These are phyloP conservation scores for Ommatoiulus sabulosus DNA, from an alignment of 2,888 invertebrate species.

Conservation along the genomic window DNA sequence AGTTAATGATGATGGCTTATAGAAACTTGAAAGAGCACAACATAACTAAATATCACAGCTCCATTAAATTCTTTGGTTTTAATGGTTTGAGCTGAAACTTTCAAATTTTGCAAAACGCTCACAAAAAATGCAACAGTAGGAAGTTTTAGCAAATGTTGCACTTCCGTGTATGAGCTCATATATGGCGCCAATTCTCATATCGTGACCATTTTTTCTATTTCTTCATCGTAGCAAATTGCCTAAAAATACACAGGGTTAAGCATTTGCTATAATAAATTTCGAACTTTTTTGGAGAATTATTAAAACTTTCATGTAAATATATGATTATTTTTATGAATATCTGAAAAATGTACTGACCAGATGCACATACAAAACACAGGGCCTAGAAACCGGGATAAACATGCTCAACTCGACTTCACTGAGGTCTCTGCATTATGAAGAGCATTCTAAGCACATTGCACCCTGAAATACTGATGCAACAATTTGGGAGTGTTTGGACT, in stretches of 20 bases:
- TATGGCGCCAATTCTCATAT: neutral
- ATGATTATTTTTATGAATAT: neutral
- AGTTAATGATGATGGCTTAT: neutral
- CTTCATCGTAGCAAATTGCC: neutral
- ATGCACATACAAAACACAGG: neutral
- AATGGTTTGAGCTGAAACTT: neutral
- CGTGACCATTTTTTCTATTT: too few species aligned
- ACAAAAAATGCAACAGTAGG: neutral
- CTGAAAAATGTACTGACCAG: neutral
- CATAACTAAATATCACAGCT: conserved; percentile 16
- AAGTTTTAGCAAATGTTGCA: neutral
- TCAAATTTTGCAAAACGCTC: neutral
- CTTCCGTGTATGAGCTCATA: neutral
- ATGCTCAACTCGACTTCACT: neutral
- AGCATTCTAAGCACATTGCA: neutral
- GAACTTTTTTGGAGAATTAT: neutral
- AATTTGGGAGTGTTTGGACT: neutral
- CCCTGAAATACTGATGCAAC: neutral
- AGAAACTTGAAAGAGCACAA: neutral
- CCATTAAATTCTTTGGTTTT: neutral
- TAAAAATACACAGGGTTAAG: neutral
- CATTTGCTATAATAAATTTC: neutral
- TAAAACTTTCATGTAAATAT: neutral
- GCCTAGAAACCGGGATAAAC: neutral
- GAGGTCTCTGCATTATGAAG: neutral